These are phyloP conservation scores for Hypselothyrea guttata DNA, from an alignment of 2,888 invertebrate genomes.

Conservation along the genomic window DNA sequence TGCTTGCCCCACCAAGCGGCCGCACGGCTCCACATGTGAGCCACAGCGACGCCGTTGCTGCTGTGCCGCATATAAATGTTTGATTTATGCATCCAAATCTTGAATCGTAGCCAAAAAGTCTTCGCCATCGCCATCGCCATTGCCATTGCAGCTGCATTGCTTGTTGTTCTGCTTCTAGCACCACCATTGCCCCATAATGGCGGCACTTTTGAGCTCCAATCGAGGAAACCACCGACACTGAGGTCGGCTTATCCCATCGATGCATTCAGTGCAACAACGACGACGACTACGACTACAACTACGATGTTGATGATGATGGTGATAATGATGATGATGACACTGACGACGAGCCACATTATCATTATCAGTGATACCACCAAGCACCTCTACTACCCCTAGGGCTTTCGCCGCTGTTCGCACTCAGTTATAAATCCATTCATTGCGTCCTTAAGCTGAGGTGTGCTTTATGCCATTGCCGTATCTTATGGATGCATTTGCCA, in stretches of 20 bases:
- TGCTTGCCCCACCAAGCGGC: slow-evolving; percentile 52
- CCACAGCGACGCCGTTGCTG: slow-evolving; percentile 65
- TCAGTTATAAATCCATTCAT: slow-evolving; percentile 66
- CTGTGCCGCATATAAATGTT: slow-evolving; percentile 77
- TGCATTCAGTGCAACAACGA: slow-evolving; percentile 54
- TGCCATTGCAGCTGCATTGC: slow-evolving; percentile 56
- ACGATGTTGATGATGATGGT: slow-evolving; percentile 40
- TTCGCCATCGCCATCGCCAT: slow-evolving; percentile 66
- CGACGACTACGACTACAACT: slow-evolving; percentile 48
- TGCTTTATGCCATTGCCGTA: slow-evolving; percentile 47
- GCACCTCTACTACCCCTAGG: slow-evolving; percentile 16
- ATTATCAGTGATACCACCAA: slow-evolving; percentile 52
- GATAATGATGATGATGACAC: slow-evolving; percentile 45
- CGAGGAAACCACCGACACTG: slow-evolving; percentile 40
- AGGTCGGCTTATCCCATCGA: slow-evolving; percentile 57
- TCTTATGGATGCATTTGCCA: slow-evolving; percentile 43
- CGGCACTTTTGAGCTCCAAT: slow-evolving; percentile 71
- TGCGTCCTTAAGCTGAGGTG: slow-evolving; percentile 41
- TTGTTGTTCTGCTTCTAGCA: slow-evolving; percentile 21
- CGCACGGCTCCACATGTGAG: slow-evolving; percentile 54
- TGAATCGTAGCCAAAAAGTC: slow-evolving; percentile 80
- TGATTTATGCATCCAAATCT: slow-evolving; percentile 80
- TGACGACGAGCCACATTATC: slow-evolving; percentile 60
- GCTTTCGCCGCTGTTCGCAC: slow-evolving; percentile 56
- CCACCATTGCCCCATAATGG: slow-evolving; percentile 53